These are phyloP conservation scores for Drosophila neutralis DNA, from an alignment of 2,888 invertebrate genomes.

Conservation along the genomic window DNA sequence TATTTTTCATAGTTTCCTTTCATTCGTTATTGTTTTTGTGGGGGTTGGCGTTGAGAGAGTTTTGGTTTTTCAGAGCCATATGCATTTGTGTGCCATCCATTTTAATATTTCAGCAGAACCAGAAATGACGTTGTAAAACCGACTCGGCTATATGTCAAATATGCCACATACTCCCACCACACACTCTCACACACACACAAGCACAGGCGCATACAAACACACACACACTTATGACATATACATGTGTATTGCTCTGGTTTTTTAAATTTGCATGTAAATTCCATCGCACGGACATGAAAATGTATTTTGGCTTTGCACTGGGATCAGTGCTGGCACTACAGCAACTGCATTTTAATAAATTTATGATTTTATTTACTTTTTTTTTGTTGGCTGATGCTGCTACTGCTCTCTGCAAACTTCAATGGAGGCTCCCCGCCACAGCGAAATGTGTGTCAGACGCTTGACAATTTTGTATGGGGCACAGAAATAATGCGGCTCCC, in stretches of 20 bases:
- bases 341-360: constrained; percentile 76
- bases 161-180: constrained; percentile 52
- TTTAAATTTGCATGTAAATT: constrained; percentile 79
- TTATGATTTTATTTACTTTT: constrained; percentile 76
- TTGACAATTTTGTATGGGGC: constrained; percentile 63
- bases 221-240: neutral
- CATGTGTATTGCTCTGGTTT: constrained; percentile 50
- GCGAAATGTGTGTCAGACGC: constrained; percentile 67
- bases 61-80: constrained; percentile 44
- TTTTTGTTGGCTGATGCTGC: constrained; percentile 4
- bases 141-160: constrained; percentile 79
- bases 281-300: constrained; percentile 74
- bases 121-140: constrained; percentile 80
- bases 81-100: constrained; percentile 73
- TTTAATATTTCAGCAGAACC: constrained; percentile 80
- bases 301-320: constrained; percentile 67
- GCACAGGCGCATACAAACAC: neutral
- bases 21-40: constrained; percentile 15
- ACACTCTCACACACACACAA: constrained; percentile 23
- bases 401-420: constrained; percentile 3
- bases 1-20: constrained; percentile 58
- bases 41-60: constrained; percentile 7
- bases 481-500: constrained; percentile 35
- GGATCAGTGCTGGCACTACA: constrained; percentile 42
- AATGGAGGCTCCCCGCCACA: neutral